Conservation (phyloP, 2,888 invertebrate genomes). For the Timema cristinae region DNA sequence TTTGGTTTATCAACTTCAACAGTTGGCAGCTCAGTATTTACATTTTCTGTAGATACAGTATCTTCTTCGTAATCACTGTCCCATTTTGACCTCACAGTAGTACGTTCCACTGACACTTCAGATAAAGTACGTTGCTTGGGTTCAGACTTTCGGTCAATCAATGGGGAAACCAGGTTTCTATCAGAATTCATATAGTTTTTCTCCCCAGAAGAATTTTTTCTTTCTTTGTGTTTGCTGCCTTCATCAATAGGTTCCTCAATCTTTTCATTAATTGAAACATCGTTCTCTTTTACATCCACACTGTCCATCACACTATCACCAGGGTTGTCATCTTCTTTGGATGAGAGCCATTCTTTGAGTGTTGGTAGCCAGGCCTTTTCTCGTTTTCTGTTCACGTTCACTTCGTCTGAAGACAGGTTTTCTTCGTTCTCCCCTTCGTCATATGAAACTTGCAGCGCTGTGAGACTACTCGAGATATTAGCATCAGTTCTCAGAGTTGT, state of each 20-base stretch:
- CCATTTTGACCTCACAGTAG: conserved; percentile 28
- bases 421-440: conserved; percentile 26
- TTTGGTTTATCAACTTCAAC: background rate
- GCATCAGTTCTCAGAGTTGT: conserved; percentile 2
- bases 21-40: background rate
- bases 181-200: background rate
- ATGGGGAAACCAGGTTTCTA: no score
- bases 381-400: conserved; percentile 10
- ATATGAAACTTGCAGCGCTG: conserved; percentile 26
- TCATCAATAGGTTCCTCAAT: conserved; percentile 10
- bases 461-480: conserved; percentile 23
- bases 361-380: conserved; percentile 21
- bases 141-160: conserved; percentile 11
- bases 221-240: conserved; percentile 13
- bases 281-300: conserved; percentile 15
- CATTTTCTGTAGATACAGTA: conserved; percentile 18
- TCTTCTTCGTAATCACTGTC: conserved; percentile 31
- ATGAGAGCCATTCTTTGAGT: conserved; percentile 5
- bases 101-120: conserved; percentile 13
- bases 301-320: background rate
- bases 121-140: conserved; percentile 3
- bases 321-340: conserved; percentile 5
- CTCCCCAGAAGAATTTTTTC: background rate
- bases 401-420: conserved; percentile 18
- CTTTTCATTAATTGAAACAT: conserved; percentile 8